Evolutionary conservation across 2,113 vertebrate genomes (phyloP), one percentile per base, ranked within the genome.

Genomic region (Passer montanus): DNA sequence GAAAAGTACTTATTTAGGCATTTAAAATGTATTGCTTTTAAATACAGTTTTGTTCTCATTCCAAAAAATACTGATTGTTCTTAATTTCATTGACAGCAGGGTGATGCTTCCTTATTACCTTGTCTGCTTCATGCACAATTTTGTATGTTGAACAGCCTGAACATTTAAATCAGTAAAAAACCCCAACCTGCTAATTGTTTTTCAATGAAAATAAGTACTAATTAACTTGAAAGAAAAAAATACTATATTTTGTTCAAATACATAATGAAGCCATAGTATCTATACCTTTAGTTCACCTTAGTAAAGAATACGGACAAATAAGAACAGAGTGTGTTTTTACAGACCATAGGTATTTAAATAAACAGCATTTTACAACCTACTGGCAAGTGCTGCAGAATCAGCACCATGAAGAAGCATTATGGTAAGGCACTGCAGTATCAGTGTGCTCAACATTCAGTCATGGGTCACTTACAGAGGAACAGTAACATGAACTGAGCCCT

Each of bases 341-440:
- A 83, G 46, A 58, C 17, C 43, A 28, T 1, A 53, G 8, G 20
- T 35, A 83, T 44, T 83, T 58, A 67, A 96, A 94, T 69, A 94
- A 95, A 93, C 60, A 90, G 73, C 84, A 79, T 93, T 93, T 96
- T 69, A 93, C 91, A 95, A 85, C 77, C 73, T 92, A 63, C 90
- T 94, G 96, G 84, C 95, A 95, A 97, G 76, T 92, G 87, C 91
- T 94, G 89, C 91, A 95, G 85, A 88, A 78, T 93, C 92, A 92
- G 58, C 47, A 47, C 3, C 13, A 96, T 81, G 93, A 95, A 96
- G 97, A 89, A 67, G 80, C 77, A 91, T 96, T 96, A 97, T 95
- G 98, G 97, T 98, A 98, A 97, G 98, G 92, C 92, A 91, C 87
- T 97, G 97, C 96, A 98, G 90, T 95, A 97, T 87, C 88, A 46